Percentiles rank a stretch among this genome's conserved stretches.
phyloP scores from a whole-genome alignment of 1,140 invertebrate species.

The Chymomyza costata region DNA sequence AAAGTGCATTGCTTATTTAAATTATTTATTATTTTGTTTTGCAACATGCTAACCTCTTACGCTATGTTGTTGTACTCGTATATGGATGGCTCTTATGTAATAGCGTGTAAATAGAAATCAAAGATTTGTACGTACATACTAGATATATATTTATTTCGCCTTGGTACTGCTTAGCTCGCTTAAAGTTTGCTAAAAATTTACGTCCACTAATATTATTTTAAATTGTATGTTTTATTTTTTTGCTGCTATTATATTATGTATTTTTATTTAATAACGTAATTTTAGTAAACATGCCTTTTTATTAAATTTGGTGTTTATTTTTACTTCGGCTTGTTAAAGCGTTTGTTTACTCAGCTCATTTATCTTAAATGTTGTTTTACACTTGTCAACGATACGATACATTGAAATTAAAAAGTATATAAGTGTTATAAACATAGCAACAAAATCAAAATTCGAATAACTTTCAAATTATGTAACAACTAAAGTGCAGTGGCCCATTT shows the following conservation, averaged over 20 bases:
- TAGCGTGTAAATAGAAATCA: no score
- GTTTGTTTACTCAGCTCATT: conserved; percentile 13
- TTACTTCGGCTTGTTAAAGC: conserved; percentile 3
- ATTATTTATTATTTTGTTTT: conserved; percentile 44
- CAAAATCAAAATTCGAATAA: conserved; percentile 53
- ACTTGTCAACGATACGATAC: conserved; percentile 37
- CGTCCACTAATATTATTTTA: conserved; percentile 50
- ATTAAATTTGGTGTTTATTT: conserved; percentile 8
- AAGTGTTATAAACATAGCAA: conserved; percentile 51
- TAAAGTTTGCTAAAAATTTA: conserved; percentile 47
- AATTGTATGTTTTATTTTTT: conserved; percentile 42
- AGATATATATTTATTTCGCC: conserved; percentile 9
- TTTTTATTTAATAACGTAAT: conserved; percentile 6
- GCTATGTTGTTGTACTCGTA: conserved; percentile 29
- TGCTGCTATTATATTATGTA: conserved; percentile 3
- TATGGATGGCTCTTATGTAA: no score
- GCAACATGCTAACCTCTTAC: conserved; percentile 30
- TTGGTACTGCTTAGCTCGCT: conserved; percentile 21
- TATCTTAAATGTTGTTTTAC: conserved; percentile 23
- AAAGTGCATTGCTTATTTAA: conserved; percentile 48
- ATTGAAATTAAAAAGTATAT: conserved; percentile 36
- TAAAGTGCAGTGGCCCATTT: conserved; percentile 27
- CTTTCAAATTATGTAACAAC: conserved; percentile 16
- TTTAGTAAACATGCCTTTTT: conserved; percentile 10
- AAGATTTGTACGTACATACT: conserved; percentile 13